Percentiles rank a stretch among this genome's conserved stretches.
These are phyloP conservation scores for Psephotus haematonotus DNA, from an alignment of 2,113 vertebrate genomes.

Conservation along the genomic window DNA sequence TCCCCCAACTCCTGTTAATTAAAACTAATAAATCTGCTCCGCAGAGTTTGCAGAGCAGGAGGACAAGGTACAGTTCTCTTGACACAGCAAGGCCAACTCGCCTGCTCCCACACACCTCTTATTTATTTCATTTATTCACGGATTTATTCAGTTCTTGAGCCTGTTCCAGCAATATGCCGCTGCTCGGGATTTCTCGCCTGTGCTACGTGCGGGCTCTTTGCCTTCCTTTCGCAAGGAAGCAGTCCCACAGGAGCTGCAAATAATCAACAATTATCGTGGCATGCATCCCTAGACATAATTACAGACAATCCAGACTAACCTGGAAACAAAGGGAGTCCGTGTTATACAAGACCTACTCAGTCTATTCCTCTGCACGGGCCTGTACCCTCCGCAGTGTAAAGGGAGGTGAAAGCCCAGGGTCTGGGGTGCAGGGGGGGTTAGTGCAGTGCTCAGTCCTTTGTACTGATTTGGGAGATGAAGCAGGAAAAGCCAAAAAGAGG, in stretches of 20 bases:
- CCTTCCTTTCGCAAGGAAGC: constrained; percentile 9
- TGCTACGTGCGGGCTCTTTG: not conserved
- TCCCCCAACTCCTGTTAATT: constrained; percentile 66
- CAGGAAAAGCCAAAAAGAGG: not conserved
- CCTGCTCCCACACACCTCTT: not conserved
- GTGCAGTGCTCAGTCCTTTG: not conserved
- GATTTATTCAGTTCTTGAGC: constrained; percentile 41
- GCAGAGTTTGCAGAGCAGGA: constrained; percentile 55
- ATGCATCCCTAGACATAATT: constrained; percentile 30
- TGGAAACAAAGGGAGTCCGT: not conserved
- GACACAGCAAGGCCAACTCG: constrained; percentile 9
- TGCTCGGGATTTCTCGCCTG: not conserved
- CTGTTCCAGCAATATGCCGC: not conserved
- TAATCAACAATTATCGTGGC: constrained; percentile 43
- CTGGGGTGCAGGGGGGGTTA: not conserved
- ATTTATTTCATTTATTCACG: constrained; percentile 52
- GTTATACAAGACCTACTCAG: not conserved
- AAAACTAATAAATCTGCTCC: constrained; percentile 80
- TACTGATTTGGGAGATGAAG: not conserved
- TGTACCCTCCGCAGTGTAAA: accelerated
- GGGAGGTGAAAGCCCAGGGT: not conserved
- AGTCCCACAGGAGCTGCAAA: constrained; percentile 53
- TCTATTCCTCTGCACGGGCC: not conserved
- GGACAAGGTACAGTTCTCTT: constrained; percentile 42
- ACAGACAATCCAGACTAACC: not conserved